Evolutionary conservation across 2,797 vertebrate species (phyloP).

Genomic region (Hypotaenidia okinawae): DNA sequence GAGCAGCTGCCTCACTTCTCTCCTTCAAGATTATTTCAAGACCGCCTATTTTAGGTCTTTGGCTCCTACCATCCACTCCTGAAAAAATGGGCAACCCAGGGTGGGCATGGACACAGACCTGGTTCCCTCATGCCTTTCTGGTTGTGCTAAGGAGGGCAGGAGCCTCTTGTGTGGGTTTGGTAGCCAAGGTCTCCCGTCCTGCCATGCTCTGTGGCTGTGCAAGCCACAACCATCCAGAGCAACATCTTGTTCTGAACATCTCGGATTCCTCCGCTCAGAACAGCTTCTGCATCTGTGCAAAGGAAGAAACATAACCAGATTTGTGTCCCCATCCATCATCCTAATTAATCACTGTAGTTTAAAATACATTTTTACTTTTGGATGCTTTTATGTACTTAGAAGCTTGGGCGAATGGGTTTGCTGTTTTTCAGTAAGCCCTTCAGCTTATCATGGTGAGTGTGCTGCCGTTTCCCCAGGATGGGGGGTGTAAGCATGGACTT

Average conservation of each 20-base stretch:
- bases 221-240: not conserved
- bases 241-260: not conserved
- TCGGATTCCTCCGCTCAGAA: not conserved
- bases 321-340: not conserved
- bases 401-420: constrained; percentile 4
- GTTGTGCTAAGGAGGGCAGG: not conserved
- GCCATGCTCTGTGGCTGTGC: fast-evolving
- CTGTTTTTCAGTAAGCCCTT: constrained; percentile 22
- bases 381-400: constrained; percentile 60
- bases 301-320: not conserved
- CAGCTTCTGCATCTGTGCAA: not conserved
- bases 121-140: not conserved
- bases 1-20: constrained; percentile 56
- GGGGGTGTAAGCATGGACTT: not conserved
- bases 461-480: not conserved
- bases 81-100: not conserved
- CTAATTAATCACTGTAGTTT: constrained; percentile 6
- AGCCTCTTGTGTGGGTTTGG: not conserved
- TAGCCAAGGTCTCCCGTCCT: fast-evolving
- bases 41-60: constrained; percentile 16
- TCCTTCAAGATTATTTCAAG: constrained; percentile 41
- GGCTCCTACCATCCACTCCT: not conserved
- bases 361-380: constrained; percentile 10
- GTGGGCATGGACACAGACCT: fast-evolving
- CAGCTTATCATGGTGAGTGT: not conserved